Evolutionary conservation across 92 coral and sea anemone genomes (phyloP), one percentile per base, ranked within the genome.

Genomic region (Umimayanthus kanabou): DNA sequence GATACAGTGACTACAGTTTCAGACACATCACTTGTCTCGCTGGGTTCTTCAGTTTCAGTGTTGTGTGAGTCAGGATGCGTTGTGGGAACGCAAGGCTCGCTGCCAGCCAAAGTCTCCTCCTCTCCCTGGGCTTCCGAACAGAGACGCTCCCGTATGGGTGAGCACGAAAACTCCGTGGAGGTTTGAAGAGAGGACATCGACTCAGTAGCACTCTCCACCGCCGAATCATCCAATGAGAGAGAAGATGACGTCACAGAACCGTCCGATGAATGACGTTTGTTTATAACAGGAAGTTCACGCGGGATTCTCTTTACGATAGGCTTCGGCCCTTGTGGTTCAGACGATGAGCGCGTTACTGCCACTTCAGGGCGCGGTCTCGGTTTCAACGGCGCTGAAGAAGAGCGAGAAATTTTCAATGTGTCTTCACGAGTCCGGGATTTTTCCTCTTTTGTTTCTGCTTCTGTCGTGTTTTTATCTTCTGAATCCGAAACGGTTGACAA

Each of bases 361-460:
- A 90, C 89, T 33, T 93, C 98, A 30, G 83, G 96, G 69, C 98
- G 98, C 39, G 94, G 94, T 42, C 97, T 91, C 39, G 94, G 94
- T 45, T 95, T 90, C 70, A 80, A 88, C 5, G 99, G 99, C 53
- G 94, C 99, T 39, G 99, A 97, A 16, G 98, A 93, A 4, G 99
- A 97, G 6, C 99, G 95, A 0, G 94, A 88, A 37, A 97, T 85
- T 85, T 83, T 94, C 61, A 89, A 73, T 3, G 94, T 70, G 22
- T 96, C 98, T 2, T 94, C 92, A 72, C 95, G 93, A 8, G 86
- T 33, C 66, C 89, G 89, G 5, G 86, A 85, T 69, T 88, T 88
- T 72, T 86, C 94, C 78, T 90, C 91, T 47, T 64, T 86, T 61
- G 80, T 20, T 20, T 78, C 89, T 13, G 83, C 66, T 61, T 67